Evolutionary conservation across 2,888 invertebrate genomes (phyloP).

Genomic region (Drepanosiphum platanoidis): DNA sequence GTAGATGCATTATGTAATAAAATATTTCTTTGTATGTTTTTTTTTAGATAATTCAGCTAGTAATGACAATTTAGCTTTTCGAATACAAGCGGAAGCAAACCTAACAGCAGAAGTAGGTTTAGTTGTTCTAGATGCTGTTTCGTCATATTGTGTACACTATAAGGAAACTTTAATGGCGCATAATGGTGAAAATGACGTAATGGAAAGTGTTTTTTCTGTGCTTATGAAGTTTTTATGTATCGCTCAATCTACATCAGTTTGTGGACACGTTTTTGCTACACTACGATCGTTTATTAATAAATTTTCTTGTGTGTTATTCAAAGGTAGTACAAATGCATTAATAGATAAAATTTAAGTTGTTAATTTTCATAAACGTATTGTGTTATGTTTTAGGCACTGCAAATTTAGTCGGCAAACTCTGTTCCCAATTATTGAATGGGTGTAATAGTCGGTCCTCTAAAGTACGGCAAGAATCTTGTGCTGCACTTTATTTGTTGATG

Average conservation of each 20-base stretch:
- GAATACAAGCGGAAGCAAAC: slow-evolving; percentile 80
- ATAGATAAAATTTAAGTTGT: neutral
- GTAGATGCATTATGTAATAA: neutral
- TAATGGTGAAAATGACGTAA: slow-evolving; percentile 78
- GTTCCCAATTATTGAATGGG: slow-evolving; percentile 81
- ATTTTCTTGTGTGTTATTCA: slow-evolving; percentile 83
- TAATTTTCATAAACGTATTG: slow-evolving; percentile 12
- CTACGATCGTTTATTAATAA: slow-evolving; percentile 91
- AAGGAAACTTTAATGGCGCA: slow-evolving; percentile 70
- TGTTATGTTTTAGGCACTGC: slow-evolving; percentile 76
- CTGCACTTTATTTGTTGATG: slow-evolving; percentile 91
- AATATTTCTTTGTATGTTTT: neutral
- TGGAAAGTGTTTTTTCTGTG: slow-evolving; percentile 84
- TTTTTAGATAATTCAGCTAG: slow-evolving; percentile 23
- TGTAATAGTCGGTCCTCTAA: slow-evolving; percentile 87
- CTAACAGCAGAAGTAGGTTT: slow-evolving; percentile 91
- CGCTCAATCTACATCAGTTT: slow-evolving; percentile 89
- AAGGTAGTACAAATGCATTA: slow-evolving; percentile 71
- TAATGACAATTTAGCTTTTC: slow-evolving; percentile 66
- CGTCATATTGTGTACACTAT: slow-evolving; percentile 84
- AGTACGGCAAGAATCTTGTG: slow-evolving; percentile 90
- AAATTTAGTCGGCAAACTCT: slow-evolving; percentile 81
- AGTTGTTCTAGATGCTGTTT: slow-evolving; percentile 85
- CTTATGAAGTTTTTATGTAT: slow-evolving; percentile 87
- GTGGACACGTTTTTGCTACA: slow-evolving; percentile 91